phyloP scores from a whole-genome alignment of 1,140 invertebrate genomes.

The Medauroidea extradentata region DNA sequence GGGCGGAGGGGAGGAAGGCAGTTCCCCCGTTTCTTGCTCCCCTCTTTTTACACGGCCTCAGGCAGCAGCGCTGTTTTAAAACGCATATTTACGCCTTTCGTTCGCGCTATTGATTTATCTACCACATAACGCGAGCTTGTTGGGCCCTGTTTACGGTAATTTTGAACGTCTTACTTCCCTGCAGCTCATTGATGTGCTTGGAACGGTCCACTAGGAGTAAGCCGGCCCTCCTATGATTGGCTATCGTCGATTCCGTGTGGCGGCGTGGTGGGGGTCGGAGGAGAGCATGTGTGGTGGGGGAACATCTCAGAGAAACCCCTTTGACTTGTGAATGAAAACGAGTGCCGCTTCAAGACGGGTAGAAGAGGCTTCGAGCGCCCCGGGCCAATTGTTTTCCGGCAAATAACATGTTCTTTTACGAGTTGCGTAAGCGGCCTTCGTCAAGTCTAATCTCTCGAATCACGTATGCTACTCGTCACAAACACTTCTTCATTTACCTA shows the following conservation, averaged over 20 bases:
- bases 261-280: conserved; percentile 17
- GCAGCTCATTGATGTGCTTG: conserved; percentile 55
- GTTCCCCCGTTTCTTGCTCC: conserved; percentile 4
- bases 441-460: too few species aligned
- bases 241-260: conserved; percentile 19
- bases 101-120: conserved; percentile 14
- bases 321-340: conserved; percentile 10
- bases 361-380: too few species aligned
- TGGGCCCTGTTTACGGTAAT: conserved; percentile 1
- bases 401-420: too few species aligned
- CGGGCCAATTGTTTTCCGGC: too few species aligned
- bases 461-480: too few species aligned
- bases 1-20: conserved; percentile 38
- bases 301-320: conserved; percentile 14
- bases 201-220: conserved; percentile 51
- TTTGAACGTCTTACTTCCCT: conserved; percentile 39
- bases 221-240: conserved; percentile 28
- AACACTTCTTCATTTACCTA: too few species aligned
- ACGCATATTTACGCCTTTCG: conserved; percentile 37
- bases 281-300: conserved; percentile 16
- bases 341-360: background rate
- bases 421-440: too few species aligned
- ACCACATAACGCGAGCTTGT: conserved; percentile 29
- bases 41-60: background rate
- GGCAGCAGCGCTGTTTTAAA: background rate